phyloP scores from a whole-genome alignment of 2,113 vertebrate species.

The Propithecus coquereli region DNA sequence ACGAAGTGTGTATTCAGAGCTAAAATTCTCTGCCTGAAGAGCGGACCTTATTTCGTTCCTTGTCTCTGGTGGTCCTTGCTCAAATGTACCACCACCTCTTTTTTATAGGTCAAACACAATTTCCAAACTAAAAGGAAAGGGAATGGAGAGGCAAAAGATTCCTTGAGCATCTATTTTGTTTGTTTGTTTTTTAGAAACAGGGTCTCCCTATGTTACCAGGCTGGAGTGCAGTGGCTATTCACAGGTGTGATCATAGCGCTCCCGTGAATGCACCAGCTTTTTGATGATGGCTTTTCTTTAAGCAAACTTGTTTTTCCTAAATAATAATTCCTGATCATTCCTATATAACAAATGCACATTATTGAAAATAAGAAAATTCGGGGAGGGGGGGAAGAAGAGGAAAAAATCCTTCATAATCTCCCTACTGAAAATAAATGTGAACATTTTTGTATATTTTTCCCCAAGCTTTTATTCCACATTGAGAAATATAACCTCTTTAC shows the following conservation, averaged over 20 bases:
- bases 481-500: slow-evolving; percentile 1
- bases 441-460: neutral
- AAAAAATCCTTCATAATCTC: neutral
- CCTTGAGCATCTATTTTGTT: neutral
- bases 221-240: no score
- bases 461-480: neutral
- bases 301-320: neutral
- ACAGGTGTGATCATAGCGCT: no score
- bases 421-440: neutral
- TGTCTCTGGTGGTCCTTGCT: neutral
- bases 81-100: neutral
- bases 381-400: fast-evolving
- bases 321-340: neutral
- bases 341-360: neutral
- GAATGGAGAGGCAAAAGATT: neutral
- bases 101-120: neutral
- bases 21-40: neutral
- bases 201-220: no score
- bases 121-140: neutral
- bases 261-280: neutral
- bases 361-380: neutral
- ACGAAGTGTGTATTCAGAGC: neutral
- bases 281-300: neutral
- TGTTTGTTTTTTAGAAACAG: no score
- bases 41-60: neutral